These are phyloP conservation scores for Rhopalosiphum padi DNA, from an alignment of 1,140 invertebrate species.

Conservation along the genomic window DNA sequence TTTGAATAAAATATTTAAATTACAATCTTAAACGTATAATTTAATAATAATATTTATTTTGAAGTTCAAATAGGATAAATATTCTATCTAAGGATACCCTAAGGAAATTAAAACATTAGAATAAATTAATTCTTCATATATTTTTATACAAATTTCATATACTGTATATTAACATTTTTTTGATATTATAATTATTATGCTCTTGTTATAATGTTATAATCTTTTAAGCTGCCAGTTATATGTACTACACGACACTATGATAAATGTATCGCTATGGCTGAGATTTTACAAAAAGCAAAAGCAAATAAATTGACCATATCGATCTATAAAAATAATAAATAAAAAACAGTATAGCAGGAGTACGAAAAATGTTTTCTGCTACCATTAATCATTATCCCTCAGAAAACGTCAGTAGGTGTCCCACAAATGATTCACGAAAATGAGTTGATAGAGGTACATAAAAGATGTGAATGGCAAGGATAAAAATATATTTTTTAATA, in stretches of 20 bases:
- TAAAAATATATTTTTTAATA: background rate
- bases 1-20: background rate
- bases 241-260: background rate
- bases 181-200: background rate
- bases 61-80: background rate
- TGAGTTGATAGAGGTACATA: background rate
- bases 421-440: conserved; percentile 3
- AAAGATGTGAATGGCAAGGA: background rate
- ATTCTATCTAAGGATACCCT: background rate
- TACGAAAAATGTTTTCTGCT: background rate
- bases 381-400: background rate
- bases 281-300: background rate
- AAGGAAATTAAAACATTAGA: background rate
- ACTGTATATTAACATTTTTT: background rate
- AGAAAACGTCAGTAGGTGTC: background rate
- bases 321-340: background rate
- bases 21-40: background rate
- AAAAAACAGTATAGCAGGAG: background rate
- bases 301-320: background rate
- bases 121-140: background rate
- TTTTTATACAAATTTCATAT: background rate
- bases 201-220: background rate
- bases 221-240: background rate
- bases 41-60: background rate
- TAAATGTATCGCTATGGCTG: too few relatives aligned